Evolutionary conservation across 2,888 invertebrate species (phyloP), one percentile per base, ranked within the genome.

Genomic region (Cheilosia impressa): DNA sequence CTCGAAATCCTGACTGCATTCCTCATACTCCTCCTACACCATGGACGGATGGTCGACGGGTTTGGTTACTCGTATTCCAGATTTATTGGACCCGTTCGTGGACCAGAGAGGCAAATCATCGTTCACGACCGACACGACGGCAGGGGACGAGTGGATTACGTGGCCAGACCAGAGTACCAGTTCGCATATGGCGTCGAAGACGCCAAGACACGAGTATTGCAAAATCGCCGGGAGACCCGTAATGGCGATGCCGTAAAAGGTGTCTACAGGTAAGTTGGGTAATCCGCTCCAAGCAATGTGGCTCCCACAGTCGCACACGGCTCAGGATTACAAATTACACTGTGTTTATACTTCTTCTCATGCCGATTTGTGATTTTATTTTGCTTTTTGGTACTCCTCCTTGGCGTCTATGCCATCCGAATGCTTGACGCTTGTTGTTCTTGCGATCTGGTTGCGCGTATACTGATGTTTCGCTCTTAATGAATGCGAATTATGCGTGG

Each of bases 181-280:
- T 96, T 95, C 91, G 94, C 95, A 0, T 96, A 96, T 89, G 96
- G 96, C 63, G 95, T 96, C 43, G 95, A 96, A 88, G 96, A 96
- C 91, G 95, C 95, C 5, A 93, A 94, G 87, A 95, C 95, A 24
- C 95, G 95, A 69, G 96, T 96, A 91, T 94, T 94, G 72, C 96
- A 96, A 91, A 94, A 94, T 89, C 96, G 95, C 88, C 94, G 95
- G 88, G 96, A 96, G 90, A 93, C 94, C 7, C 93, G 96, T 72
- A 94, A 95, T 88, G 96, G 96, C 2, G 95, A 96, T 89, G 93
- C 94, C 0, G 96, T 96, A 15, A 93, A 92, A 41, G 96, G 96
- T 22, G 95, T 96, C 90, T 96, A 96, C 92, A 93, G 93, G 89
- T 92, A 89, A 89, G 90, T 89, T 78, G 58, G 68, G 72, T 76